These are phyloP conservation scores for Sclerodermus sp. DNA, from an alignment of 2,888 invertebrate species.

Conservation along the genomic window DNA sequence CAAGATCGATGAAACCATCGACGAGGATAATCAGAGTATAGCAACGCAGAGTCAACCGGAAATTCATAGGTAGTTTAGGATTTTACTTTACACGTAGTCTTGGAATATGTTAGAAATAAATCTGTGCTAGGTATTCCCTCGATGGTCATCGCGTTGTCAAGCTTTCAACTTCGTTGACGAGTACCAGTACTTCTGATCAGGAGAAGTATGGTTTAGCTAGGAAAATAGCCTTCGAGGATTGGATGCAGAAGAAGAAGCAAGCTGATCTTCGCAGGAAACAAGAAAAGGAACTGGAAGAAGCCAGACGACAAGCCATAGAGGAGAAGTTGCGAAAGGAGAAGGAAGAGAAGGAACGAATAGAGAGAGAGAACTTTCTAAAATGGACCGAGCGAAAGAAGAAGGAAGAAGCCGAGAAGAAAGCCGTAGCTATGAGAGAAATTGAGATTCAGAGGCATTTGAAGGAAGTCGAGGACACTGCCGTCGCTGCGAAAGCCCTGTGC, in stretches of 20 bases:
- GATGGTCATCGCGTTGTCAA: constrained; percentile 35
- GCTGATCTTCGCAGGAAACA: constrained; percentile 42
- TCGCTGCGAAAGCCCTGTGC: constrained; percentile 41
- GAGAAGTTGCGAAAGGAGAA: constrained; percentile 41
- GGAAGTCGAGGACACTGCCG: constrained; percentile 42
- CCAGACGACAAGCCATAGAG: constrained; percentile 28
- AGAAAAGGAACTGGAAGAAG: constrained; percentile 38
- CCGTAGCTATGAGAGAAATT: constrained; percentile 56
- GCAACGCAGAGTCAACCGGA: constrained; percentile 14
- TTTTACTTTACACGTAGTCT: no score
- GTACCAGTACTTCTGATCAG: constrained; percentile 22
- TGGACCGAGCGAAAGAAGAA: constrained; percentile 56
- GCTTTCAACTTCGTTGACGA: constrained; percentile 34
- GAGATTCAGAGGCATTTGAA: constrained; percentile 57
- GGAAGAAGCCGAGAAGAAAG: constrained; percentile 55
- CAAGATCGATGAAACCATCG: constrained; percentile 18
- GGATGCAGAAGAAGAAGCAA: constrained; percentile 61
- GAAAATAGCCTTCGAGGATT: constrained; percentile 59
- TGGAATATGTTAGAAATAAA: background rate
- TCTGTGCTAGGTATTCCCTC: constrained; percentile 23
- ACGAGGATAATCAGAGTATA: constrained; percentile 3
- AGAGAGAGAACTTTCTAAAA: constrained; percentile 55
- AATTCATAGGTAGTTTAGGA: constrained; percentile 26
- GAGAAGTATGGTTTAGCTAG: constrained; percentile 22
- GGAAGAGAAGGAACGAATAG: constrained; percentile 49